These are phyloP conservation scores for Didymodactylos carnosus DNA, from an alignment of 2,888 invertebrate species.

Conservation along the genomic window DNA sequence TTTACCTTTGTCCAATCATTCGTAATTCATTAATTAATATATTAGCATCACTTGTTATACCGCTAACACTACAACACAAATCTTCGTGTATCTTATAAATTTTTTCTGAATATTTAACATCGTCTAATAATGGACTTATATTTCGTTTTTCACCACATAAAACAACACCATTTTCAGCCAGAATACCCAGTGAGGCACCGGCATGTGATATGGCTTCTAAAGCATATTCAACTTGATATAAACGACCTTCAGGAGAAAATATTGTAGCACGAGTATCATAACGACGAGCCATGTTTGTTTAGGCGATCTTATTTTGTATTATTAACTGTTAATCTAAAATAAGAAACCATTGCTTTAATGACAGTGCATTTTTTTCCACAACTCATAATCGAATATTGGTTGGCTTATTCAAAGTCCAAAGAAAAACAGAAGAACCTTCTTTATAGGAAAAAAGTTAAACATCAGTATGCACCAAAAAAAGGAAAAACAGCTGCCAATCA, in stretches of 20 bases:
- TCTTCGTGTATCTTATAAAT: slow-evolving; percentile 92
- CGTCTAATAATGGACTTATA: slow-evolving; percentile 88
- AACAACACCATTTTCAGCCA: slow-evolving; percentile 87
- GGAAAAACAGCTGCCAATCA: no score
- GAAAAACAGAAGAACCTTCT: background rate
- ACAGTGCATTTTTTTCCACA: no score
- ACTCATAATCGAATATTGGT: no score
- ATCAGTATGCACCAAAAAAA: background rate
- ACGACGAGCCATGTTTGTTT: slow-evolving; percentile 54
- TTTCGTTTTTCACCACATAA: slow-evolving; percentile 87
- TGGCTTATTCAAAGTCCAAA: no score
- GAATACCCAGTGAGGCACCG: slow-evolving; percentile 71
- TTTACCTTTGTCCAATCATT: slow-evolving; percentile 63
- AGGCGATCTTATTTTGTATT: no score
- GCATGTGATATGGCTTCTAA: slow-evolving; percentile 99
- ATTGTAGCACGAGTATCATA: slow-evolving; percentile 99
- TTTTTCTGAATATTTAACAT: slow-evolving; percentile 86
- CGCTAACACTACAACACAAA: slow-evolving; percentile 96
- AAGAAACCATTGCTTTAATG: no score
- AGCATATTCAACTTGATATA: slow-evolving; percentile 97
- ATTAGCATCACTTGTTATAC: slow-evolving; percentile 97
- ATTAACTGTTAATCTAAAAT: no score
- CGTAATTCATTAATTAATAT: slow-evolving; percentile 85
- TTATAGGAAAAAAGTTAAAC: background rate
- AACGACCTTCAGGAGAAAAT: slow-evolving; percentile 92